Conservation (phyloP, 2,888 invertebrate genomes). For the Drosophila basisetae region DNA sequence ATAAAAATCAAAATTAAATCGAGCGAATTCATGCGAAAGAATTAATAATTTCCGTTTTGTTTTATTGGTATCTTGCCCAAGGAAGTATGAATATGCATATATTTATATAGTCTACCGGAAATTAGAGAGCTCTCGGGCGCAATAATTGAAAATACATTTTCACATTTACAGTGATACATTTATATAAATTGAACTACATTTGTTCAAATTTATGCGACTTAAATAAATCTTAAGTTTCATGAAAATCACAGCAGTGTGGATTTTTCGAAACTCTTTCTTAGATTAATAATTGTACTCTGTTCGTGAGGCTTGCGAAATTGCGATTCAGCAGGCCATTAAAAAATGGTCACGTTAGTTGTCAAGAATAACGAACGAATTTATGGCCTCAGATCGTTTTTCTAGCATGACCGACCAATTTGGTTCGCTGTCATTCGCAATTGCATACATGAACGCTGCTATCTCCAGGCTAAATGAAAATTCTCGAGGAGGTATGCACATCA, state of each 20-base stretch:
- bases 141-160: slow-evolving; percentile 35
- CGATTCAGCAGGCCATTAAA: neutral
- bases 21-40: slow-evolving; percentile 76
- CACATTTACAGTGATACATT: slow-evolving; percentile 4
- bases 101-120: slow-evolving; percentile 45
- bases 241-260: neutral
- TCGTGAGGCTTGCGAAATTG: neutral
- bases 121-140: slow-evolving; percentile 36
- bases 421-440: slow-evolving; percentile 34
- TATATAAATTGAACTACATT: neutral
- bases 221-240: neutral
- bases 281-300: neutral
- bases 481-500: slow-evolving; percentile 15
- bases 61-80: slow-evolving; percentile 31
- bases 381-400: neutral
- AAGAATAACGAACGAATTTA: neutral
- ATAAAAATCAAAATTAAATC: slow-evolving; percentile 75
- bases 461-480: slow-evolving; percentile 8
- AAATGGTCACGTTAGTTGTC: slow-evolving; percentile 3
- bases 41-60: slow-evolving; percentile 76
- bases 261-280: neutral
- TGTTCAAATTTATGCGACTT: neutral
- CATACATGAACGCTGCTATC: slow-evolving; percentile 17
- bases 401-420: slow-evolving; percentile 7
- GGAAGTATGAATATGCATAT: slow-evolving; percentile 28